Percentiles rank a stretch among this genome's conserved stretches.
phyloP scores from a whole-genome alignment of 2,888 invertebrate species.

The Dugesia japonica region DNA sequence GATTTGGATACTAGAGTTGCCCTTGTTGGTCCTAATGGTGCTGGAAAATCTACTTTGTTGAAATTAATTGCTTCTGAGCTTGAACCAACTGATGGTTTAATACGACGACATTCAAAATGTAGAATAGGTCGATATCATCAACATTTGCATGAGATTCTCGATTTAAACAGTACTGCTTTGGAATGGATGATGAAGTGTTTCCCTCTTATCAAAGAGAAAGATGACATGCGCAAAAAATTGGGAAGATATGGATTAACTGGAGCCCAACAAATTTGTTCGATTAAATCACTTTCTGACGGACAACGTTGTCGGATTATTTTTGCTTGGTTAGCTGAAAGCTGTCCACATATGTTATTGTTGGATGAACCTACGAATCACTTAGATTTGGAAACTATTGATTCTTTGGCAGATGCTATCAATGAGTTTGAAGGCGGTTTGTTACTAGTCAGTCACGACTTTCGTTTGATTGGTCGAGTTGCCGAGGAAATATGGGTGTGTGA shows the following conservation, averaged over 20 bases:
- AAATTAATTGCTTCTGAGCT: conserved; percentile 87
- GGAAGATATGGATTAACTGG: conserved; percentile 93
- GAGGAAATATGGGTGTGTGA: conserved; percentile 99
- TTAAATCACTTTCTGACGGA: conserved; percentile 83
- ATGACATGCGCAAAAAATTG: conserved; percentile 96
- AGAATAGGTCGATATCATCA: conserved; percentile 94
- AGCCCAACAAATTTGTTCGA: conserved; percentile 72
- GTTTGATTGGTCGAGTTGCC: conserved; percentile 89
- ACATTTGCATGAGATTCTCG: conserved; percentile 84
- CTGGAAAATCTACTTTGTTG: conserved; percentile 88
- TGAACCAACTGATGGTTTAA: conserved; percentile 82
- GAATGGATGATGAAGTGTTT: conserved; percentile 96
- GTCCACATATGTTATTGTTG: conserved; percentile 67
- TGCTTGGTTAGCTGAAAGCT: conserved; percentile 93
- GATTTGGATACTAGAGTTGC: conserved; percentile 87
- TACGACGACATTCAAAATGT: conserved; percentile 89
- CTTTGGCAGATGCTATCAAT: conserved; percentile 85
- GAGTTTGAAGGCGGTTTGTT: conserved; percentile 98
- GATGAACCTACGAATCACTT: conserved; percentile 53
- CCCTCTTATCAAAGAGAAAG: conserved; percentile 89
- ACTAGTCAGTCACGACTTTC: conserved; percentile 96
- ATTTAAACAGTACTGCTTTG: conserved; percentile 77
- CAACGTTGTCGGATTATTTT: conserved; percentile 95
- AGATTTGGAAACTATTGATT: conserved; percentile 67
- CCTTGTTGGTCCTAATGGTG: conserved; percentile 87